Percentiles rank a stretch among this genome's conserved stretches.
phyloP scores from a whole-genome alignment of 2,888 invertebrate genomes.

The Dysmachus trigonus region DNA sequence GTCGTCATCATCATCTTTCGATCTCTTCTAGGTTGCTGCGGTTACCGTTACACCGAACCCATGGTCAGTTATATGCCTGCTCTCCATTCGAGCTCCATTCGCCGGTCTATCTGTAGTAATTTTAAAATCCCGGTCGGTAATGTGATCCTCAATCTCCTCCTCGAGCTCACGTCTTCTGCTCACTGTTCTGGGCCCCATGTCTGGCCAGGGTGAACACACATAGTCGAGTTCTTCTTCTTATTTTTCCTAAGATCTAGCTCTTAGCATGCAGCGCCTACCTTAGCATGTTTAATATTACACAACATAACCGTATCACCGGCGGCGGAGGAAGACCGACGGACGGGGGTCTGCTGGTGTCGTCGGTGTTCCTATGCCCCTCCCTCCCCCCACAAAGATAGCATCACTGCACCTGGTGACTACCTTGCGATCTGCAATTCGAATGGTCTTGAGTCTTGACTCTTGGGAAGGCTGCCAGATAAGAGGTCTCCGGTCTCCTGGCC shows the following conservation, averaged over 20 bases:
- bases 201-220: background rate
- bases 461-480: background rate
- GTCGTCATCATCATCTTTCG: background rate
- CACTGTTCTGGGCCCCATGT: background rate
- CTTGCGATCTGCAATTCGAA: background rate
- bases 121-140: background rate
- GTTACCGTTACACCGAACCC: constrained; percentile 10
- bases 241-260: background rate
- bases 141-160: constrained; percentile 14
- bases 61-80: constrained; percentile 27
- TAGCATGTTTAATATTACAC: constrained; percentile 12
- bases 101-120: background rate
- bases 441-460: constrained; percentile 2
- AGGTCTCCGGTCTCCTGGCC: background rate
- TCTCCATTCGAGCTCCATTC: background rate
- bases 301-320: constrained; percentile 29
- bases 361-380: background rate
- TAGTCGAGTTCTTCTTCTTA: too few relatives aligned
- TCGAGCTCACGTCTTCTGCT: background rate
- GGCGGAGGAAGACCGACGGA: background rate
- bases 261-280: background rate
- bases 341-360: background rate
- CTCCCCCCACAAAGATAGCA: background rate
- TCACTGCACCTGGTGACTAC: constrained; percentile 33
- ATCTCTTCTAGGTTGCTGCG: background rate